These are phyloP conservation scores for Actenoides lindsayi DNA, from an alignment of 2,113 vertebrate species.

Conservation along the genomic window DNA sequence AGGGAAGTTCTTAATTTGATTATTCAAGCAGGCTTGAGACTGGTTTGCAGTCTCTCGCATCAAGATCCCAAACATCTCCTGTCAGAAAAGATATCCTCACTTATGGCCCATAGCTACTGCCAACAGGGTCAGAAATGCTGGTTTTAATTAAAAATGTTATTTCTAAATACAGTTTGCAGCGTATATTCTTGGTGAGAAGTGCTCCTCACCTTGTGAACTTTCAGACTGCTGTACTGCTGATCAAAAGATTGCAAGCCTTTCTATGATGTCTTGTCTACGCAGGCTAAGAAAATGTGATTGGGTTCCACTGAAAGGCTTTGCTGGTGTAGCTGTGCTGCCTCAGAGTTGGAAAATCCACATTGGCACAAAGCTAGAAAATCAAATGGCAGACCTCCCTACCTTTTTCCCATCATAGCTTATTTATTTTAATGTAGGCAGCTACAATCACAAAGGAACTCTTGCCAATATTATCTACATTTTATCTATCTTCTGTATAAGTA, in stretches of 20 bases:
- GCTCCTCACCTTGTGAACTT: conserved; percentile 60
- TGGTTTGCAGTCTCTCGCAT: conserved; percentile 66
- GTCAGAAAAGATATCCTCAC: conserved; percentile 64
- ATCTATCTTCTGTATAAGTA: neutral
- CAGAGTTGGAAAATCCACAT: neutral
- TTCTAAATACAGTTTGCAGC: conserved; percentile 63
- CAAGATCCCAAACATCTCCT: conserved; percentile 55
- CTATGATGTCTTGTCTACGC: neutral
- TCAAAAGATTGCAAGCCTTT: conserved; percentile 5
- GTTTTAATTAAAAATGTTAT: conserved; percentile 73
- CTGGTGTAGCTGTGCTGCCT: neutral
- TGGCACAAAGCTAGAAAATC: neutral
- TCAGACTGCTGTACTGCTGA: conserved; percentile 6
- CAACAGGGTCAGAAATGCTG: conserved; percentile 67
- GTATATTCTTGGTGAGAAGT: conserved; percentile 57
- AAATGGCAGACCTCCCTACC: neutral
- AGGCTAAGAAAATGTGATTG: neutral
- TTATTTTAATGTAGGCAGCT: neutral
- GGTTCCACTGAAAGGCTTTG: neutral
- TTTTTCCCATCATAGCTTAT: neutral
- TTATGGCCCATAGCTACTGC: conserved; percentile 67
- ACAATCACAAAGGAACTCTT: neutral
- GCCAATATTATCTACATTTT: neutral
- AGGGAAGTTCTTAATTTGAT: conserved; percentile 65
- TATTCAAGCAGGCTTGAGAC: conserved; percentile 66